These are phyloP conservation scores for Xestobium rufovillosum DNA, from an alignment of 2,888 invertebrate genomes.

Conservation along the genomic window DNA sequence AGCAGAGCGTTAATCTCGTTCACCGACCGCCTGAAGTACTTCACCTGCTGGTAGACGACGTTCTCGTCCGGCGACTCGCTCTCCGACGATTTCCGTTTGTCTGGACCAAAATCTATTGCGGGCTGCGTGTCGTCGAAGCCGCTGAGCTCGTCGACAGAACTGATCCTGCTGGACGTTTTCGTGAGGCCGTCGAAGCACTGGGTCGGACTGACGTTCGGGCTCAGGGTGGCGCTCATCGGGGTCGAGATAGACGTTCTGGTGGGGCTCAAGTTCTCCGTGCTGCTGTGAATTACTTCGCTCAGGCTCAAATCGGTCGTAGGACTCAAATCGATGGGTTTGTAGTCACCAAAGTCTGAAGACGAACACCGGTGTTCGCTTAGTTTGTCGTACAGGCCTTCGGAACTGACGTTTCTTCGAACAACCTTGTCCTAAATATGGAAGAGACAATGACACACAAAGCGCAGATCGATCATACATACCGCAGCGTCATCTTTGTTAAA, in stretches of 20 bases:
- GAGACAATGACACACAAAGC: too few species aligned
- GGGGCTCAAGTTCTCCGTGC: slow-evolving; percentile 34
- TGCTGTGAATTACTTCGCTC: slow-evolving; percentile 36
- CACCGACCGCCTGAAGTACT: slow-evolving; percentile 64
- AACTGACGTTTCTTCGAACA: too few species aligned
- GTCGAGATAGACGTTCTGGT: slow-evolving; percentile 31
- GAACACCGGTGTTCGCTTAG: too few species aligned
- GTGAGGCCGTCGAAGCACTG: slow-evolving; percentile 23
- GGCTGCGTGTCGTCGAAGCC: not conserved
- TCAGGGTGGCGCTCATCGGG: slow-evolving; percentile 17
- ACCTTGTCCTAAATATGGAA: too few species aligned
- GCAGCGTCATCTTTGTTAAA: too few species aligned
- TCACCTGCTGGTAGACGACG: slow-evolving; percentile 64
- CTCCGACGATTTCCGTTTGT: slow-evolving; percentile 37
- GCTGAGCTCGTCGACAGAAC: not conserved
- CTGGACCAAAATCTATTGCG: slow-evolving; percentile 20
- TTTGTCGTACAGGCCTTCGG: too few species aligned
- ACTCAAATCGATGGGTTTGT: too few species aligned
- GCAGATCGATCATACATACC: too few species aligned
- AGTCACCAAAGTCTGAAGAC: too few species aligned
- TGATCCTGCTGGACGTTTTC: slow-evolving; percentile 2
- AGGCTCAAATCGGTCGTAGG: slow-evolving; percentile 33
- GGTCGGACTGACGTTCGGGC: slow-evolving; percentile 38
- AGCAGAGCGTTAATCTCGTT: slow-evolving; percentile 64
- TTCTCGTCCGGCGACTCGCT: slow-evolving; percentile 39